Evolutionary conservation across 2,888 invertebrate genomes (phyloP).

Genomic region (Drosophila birchii): DNA sequence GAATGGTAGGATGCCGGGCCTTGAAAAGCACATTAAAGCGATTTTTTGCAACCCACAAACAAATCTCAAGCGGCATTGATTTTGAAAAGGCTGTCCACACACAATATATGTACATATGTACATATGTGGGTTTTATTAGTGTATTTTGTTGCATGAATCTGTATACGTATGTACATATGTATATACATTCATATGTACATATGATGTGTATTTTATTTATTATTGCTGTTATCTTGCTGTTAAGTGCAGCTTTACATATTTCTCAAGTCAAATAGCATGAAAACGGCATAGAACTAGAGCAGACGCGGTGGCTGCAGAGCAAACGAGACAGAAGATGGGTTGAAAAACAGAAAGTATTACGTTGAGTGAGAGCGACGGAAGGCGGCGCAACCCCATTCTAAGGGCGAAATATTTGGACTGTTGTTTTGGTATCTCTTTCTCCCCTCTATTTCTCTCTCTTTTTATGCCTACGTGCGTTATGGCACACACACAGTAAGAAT

Average conservation of each 20-base stretch:
- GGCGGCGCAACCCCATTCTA: conserved; percentile 25
- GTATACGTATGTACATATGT: too few relatives aligned
- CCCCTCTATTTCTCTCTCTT: conserved; percentile 3
- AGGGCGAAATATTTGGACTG: conserved; percentile 39
- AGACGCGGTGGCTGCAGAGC: conserved; percentile 27
- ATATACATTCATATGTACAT: background rate
- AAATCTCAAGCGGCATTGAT: conserved; percentile 72
- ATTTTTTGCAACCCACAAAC: conserved; percentile 56
- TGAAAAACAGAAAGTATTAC: conserved; percentile 11
- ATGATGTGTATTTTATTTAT: background rate
- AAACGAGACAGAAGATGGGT: background rate
- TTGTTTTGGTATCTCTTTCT: conserved; percentile 15
- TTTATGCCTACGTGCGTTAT: conserved; percentile 64
- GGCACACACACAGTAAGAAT: conserved; percentile 65
- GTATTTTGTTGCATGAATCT: background rate
- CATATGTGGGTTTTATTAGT: conserved; percentile 21
- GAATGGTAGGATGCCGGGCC: conserved; percentile 28
- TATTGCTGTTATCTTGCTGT: conserved; percentile 12
- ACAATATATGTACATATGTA: background rate
- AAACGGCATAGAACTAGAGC: conserved; percentile 32
- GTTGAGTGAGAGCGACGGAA: conserved; percentile 8
- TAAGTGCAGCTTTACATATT: conserved; percentile 1
- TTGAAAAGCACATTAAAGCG: conserved; percentile 54
- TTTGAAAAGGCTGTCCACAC: conserved; percentile 67
- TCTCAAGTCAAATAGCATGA: conserved; percentile 12